Conservation (phyloP, 2,888 invertebrate species). For the Autographa gamma region DNA sequence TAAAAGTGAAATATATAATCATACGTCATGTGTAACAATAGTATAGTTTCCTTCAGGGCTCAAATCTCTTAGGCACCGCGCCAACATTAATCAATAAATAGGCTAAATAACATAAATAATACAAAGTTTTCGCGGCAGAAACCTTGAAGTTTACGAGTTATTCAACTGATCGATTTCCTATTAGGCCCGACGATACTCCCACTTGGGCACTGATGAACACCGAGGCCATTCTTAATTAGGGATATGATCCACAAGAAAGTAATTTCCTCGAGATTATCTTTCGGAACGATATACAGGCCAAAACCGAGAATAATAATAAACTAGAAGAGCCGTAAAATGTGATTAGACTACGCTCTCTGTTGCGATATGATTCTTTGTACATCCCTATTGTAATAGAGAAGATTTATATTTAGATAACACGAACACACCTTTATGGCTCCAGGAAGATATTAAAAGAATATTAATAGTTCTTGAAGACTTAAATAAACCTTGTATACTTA, state of each 20-base stretch:
- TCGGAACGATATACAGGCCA: conserved; percentile 60
- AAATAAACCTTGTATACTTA: background rate
- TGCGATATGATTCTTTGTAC: conserved; percentile 14
- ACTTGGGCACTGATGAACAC: conserved; percentile 69
- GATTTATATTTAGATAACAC: background rate
- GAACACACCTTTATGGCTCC: background rate
- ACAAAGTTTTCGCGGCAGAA: conserved; percentile 23
- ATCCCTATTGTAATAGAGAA: background rate
- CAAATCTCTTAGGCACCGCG: background rate
- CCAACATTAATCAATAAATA: conserved; percentile 8
- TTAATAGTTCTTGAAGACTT: background rate
- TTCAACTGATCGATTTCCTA: conserved; percentile 75
- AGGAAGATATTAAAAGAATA: background rate
- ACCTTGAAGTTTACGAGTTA: conserved; percentile 60
- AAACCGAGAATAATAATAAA: conserved; percentile 65
- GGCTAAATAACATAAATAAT: conserved; percentile 21
- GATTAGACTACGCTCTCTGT: conserved; percentile 35
- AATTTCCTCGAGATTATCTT: conserved; percentile 78
- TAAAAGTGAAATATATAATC: too few relatives aligned
- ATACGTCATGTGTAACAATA: background rate
- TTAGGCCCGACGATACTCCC: conserved; percentile 70
- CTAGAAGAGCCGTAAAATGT: conserved; percentile 57
- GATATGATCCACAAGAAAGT: conserved; percentile 82
- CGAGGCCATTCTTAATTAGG: conserved; percentile 79
- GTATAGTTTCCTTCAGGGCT: background rate